Evolutionary conservation across 1,140 invertebrate species (phyloP).

Genomic region (Cylas formicarius): DNA sequence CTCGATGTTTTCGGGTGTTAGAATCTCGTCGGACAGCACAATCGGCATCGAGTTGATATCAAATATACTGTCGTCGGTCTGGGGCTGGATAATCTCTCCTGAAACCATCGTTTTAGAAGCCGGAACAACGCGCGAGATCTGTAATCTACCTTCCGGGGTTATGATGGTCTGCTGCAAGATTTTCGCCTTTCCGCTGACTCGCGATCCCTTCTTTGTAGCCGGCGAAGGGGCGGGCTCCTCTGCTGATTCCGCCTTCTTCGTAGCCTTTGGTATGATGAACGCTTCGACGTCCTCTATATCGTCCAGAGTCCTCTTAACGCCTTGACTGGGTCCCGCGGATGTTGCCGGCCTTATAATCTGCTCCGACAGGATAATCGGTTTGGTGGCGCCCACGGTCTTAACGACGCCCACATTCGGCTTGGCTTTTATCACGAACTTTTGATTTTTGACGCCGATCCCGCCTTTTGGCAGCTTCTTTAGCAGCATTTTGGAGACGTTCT

Average conservation of each 20-base stretch:
- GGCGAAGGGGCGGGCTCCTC: constrained; percentile 3
- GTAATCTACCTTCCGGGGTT: constrained; percentile 30
- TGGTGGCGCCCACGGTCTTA: constrained; percentile 14
- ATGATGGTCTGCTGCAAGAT: constrained; percentile 41
- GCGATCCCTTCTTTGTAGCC: neutral
- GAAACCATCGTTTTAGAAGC: neutral
- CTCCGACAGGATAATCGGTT: constrained; percentile 39
- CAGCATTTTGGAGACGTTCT: constrained; percentile 7
- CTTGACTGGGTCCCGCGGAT: constrained; percentile 20
- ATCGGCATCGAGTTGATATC: constrained; percentile 70
- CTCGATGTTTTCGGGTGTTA: constrained; percentile 53
- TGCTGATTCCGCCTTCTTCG: constrained; percentile 25
- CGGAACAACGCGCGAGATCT: neutral
- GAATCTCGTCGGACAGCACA: constrained; percentile 58
- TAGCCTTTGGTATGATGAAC: constrained; percentile 38
- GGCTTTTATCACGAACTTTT: constrained; percentile 14
- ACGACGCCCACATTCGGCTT: constrained; percentile 1
- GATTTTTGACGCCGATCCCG: constrained; percentile 6
- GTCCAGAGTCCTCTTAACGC: constrained; percentile 29
- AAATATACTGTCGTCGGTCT: constrained; percentile 51
- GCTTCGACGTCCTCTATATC: constrained; percentile 39
- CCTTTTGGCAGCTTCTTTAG: constrained; percentile 8
- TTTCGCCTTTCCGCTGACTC: constrained; percentile 31
- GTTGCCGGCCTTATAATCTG: constrained; percentile 33
- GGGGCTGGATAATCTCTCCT: neutral